These are phyloP conservation scores for Lepidochitona cinerea DNA, from an alignment of 2,888 invertebrate genomes.

Conservation along the genomic window DNA sequence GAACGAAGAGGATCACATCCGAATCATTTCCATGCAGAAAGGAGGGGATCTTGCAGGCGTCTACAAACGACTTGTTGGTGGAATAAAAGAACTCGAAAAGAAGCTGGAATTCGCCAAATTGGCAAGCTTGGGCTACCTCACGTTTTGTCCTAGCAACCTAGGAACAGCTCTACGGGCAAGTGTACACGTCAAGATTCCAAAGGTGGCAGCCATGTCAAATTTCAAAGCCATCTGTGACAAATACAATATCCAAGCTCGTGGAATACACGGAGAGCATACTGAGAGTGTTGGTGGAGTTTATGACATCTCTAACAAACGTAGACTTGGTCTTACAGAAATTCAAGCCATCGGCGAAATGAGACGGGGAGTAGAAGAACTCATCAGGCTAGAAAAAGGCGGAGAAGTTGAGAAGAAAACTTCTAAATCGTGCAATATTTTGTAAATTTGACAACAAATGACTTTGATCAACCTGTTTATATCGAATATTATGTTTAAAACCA, in stretches of 20 bases:
- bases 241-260: conserved; percentile 74
- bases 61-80: conserved; percentile 71
- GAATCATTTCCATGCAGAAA: conserved; percentile 83
- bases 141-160: conserved; percentile 86
- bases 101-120: conserved; percentile 79
- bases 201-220: conserved; percentile 81
- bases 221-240: conserved; percentile 85
- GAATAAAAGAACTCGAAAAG: conserved; percentile 81
- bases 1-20: conserved; percentile 91
- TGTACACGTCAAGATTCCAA: conserved; percentile 91
- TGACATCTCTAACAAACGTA: conserved; percentile 64
- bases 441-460: no score
- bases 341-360: conserved; percentile 59
- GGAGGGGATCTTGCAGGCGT: conserved; percentile 65
- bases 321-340: conserved; percentile 60
- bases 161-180: conserved; percentile 96
- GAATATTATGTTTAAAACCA: no score
- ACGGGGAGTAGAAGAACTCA: conserved; percentile 55
- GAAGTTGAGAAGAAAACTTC: no score
- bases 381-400: conserved; percentile 44
- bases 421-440: no score
- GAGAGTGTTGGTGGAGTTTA: conserved; percentile 61
- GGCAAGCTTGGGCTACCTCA: conserved; percentile 84
- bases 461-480: no score
- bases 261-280: conserved; percentile 63